A percentile compares a stretch with the other conserved stretches of the same genome.
Evolutionary conservation across 2,888 invertebrate species (phyloP).

Genomic region (Pachymerium ferrugineum): DNA sequence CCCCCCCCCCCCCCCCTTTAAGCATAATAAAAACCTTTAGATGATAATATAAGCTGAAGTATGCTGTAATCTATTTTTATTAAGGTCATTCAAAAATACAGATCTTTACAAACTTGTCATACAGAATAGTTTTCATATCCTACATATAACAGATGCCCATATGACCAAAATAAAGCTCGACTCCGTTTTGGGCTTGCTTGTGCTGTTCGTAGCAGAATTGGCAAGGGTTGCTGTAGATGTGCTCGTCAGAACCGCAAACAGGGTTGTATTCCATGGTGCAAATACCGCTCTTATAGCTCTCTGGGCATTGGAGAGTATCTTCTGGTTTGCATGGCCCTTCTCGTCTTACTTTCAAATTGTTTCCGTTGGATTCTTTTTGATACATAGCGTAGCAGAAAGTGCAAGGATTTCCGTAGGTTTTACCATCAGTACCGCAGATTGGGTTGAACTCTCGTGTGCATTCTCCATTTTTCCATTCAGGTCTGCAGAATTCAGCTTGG

Average conservation of each 20-base stretch:
- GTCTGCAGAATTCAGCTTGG: not conserved
- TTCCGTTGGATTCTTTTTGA: not conserved
- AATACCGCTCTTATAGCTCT: not conserved
- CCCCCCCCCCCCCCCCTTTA: no score
- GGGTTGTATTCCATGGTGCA: not conserved
- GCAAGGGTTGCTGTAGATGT: not conserved
- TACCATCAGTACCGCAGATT: not conserved
- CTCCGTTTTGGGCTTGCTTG: not conserved
- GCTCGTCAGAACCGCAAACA: not conserved
- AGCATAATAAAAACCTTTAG: no score
- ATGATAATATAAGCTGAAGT: no score
- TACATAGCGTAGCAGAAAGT: not conserved
- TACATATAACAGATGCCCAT: not conserved
- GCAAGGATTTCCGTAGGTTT: not conserved
- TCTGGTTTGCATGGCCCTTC: not conserved
- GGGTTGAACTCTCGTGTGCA: not conserved
- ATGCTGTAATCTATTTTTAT: no score
- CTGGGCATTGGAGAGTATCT: not conserved
- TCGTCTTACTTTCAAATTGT: not conserved
- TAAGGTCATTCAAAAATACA: no score
- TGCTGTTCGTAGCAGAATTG: not conserved
- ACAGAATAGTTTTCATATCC: no score
- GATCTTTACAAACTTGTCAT: no score
- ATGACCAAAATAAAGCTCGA: not conserved
- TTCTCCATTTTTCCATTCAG: not conserved